phyloP scores from a whole-genome alignment of 2,797 vertebrate species.

The Taenioides sp. region DNA sequence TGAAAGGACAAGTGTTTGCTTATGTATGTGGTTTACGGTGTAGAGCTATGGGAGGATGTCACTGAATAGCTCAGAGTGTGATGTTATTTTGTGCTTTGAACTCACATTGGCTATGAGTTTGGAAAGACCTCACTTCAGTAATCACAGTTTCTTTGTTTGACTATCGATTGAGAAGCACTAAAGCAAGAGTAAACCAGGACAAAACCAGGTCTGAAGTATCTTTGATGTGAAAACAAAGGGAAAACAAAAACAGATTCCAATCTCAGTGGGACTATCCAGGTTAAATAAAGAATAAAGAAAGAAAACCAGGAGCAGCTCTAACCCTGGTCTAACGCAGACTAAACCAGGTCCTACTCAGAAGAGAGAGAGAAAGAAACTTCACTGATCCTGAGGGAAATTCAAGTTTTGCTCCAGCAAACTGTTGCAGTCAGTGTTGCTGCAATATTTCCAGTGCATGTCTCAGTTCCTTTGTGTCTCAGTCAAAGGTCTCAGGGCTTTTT shows the following conservation, averaged over 20 bases:
- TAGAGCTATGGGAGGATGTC: slow-evolving; percentile 46
- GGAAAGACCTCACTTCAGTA: background rate
- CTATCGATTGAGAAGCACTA: background rate
- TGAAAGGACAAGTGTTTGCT: slow-evolving; percentile 56
- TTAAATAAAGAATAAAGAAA: too few relatives aligned
- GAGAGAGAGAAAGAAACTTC: too few relatives aligned
- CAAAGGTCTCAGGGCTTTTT: too few relatives aligned
- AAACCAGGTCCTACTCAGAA: background rate
- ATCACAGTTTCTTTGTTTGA: background rate
- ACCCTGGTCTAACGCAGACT: background rate
- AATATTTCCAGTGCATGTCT: too few relatives aligned
- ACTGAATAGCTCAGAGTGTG: background rate
- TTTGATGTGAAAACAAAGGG: background rate
- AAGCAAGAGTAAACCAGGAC: too few relatives aligned
- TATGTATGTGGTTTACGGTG: slow-evolving; percentile 51
- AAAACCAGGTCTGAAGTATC: too few relatives aligned
- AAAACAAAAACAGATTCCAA: background rate
- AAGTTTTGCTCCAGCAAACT: too few relatives aligned
- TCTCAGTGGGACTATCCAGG: too few relatives aligned
- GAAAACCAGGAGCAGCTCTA: too few relatives aligned
- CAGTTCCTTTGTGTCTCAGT: too few relatives aligned
- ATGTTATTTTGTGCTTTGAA: background rate
- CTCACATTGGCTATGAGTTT: background rate
- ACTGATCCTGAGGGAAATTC: too few relatives aligned
- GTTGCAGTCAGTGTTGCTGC: too few relatives aligned